Evolutionary conservation across 2,113 vertebrate species (phyloP), one percentile per base, ranked within the genome.

Genomic region (Poeciliopsis prolifica): DNA sequence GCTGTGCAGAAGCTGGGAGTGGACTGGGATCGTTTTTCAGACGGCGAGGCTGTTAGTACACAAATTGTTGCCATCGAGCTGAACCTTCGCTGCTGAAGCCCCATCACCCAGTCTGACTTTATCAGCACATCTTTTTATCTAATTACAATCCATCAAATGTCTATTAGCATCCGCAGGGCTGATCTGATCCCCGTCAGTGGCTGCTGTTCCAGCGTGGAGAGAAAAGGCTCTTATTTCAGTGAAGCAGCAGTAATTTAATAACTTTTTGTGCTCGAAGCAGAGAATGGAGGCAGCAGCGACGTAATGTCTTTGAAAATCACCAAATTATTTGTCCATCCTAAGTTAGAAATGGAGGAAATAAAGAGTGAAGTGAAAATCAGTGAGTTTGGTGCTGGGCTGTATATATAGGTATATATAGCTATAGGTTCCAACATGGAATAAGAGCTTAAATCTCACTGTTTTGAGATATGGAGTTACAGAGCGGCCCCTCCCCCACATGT

Each of bases 111-210:
- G 19, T 73, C 65, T 40, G 24, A 74, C 72, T 64, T 37, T 37
- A 79, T 90, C 87, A 72, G 62, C 75, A 78, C 71, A 74, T 87
- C 72, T 81, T 82, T 63, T 51, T 12, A 82, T 76, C 69, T 24
- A 78, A 88, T 86, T 80, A 87, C 51, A 58, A 72, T 42, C 73
- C 81, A 69, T 82, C 70, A 9, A 37, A 60, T 54, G 61, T 40
- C 74, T 74, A 24, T 19, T 15, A 58, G 22, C n/a, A 35, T 68
- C 65, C 68, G 61, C 63, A 63, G 3, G 11, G 29, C 62, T 65
- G 67, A 75, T 44, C 9, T 65, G 15, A 30, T 72, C 58, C 31
- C 70, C n/a, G 58, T 68, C 68, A 73, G 26, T 6, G 58, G 67
- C 62, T 63, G 44, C 69, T 72, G 79, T 3, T 69, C 35, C 61